Conservation (phyloP, 2,797 vertebrate genomes). For the Falco columbarius region DNA sequence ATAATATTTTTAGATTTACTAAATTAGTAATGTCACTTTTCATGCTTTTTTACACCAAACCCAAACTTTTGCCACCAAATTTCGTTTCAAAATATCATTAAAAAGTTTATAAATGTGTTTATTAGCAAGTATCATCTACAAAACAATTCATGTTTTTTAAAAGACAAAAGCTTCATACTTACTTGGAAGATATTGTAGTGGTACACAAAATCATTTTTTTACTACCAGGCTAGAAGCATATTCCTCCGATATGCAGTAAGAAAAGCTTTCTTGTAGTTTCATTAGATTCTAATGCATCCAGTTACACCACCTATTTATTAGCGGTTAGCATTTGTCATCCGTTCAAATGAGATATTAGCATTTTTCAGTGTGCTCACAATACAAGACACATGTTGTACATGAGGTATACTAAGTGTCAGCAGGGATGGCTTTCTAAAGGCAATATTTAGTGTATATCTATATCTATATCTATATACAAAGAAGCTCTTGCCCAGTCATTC, state of each 20-base stretch:
- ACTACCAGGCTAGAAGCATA: background rate
- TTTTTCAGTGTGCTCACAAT: conserved; percentile 3
- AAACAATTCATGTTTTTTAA: background rate
- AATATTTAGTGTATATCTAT: background rate
- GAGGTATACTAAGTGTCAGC: background rate
- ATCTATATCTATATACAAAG: background rate
- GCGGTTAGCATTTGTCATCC: background rate
- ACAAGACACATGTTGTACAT: background rate
- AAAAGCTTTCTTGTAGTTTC: background rate
- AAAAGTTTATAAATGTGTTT: background rate
- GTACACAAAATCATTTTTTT: background rate
- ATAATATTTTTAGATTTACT: background rate
- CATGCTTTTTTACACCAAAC: background rate
- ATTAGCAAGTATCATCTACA: background rate
- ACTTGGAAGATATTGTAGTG: background rate
- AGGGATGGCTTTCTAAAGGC: background rate
- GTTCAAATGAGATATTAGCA: background rate
- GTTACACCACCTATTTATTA: background rate
- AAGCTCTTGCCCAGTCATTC: background rate
- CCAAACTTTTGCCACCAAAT: background rate
- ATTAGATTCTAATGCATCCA: background rate
- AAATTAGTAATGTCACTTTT: background rate
- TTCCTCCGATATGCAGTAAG: background rate
- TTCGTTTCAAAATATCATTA: background rate
- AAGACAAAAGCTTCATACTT: background rate